Evolutionary conservation across 2,797 vertebrate species (phyloP).

Genomic region (Pangasius krempfi): DNA sequence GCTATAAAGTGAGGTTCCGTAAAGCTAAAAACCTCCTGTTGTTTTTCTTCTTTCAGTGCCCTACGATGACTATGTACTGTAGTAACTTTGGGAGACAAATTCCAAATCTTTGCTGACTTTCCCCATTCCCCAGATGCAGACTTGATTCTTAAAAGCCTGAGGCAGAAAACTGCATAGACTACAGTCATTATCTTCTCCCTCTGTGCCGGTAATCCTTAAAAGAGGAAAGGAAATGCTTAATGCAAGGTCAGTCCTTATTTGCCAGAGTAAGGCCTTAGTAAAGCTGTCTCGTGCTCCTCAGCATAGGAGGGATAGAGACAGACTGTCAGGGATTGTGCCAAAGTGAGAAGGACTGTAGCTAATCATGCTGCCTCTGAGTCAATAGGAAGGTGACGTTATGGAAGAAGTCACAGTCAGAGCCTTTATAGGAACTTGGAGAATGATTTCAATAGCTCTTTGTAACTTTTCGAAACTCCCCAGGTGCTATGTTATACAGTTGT

Average conservation of each 20-base stretch:
- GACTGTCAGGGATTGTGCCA: slow-evolving; percentile 48
- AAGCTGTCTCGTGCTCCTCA: slow-evolving; percentile 45
- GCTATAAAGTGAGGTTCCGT: neutral
- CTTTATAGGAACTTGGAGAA: slow-evolving; percentile 26
- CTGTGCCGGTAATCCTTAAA: slow-evolving; percentile 56
- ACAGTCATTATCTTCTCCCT: slow-evolving; percentile 37
- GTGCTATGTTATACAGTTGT: slow-evolving; percentile 21
- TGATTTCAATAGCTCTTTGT: slow-evolving; percentile 46
- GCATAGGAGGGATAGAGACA: slow-evolving; percentile 36
- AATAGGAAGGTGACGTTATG: slow-evolving; percentile 48
- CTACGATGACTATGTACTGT: neutral
- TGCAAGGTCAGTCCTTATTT: slow-evolving; percentile 53
- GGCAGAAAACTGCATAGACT: slow-evolving; percentile 30
- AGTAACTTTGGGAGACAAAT: slow-evolving; percentile 22
- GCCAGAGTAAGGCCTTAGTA: slow-evolving; percentile 51
- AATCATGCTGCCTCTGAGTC: slow-evolving; percentile 45
- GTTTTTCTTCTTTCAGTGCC: neutral
- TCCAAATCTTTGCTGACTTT: slow-evolving; percentile 12
- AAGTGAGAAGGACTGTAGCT: slow-evolving; percentile 50
- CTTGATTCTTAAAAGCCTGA: slow-evolving; percentile 34
- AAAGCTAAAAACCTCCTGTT: slow-evolving; percentile 5
- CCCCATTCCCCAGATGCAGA: slow-evolving; percentile 23
- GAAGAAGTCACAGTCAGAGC: slow-evolving; percentile 40
- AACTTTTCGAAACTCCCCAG: slow-evolving; percentile 28
- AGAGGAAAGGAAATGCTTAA: slow-evolving; percentile 60